Conservation (phyloP, 2,797 vertebrate species). For the Neostethus bicornis region DNA sequence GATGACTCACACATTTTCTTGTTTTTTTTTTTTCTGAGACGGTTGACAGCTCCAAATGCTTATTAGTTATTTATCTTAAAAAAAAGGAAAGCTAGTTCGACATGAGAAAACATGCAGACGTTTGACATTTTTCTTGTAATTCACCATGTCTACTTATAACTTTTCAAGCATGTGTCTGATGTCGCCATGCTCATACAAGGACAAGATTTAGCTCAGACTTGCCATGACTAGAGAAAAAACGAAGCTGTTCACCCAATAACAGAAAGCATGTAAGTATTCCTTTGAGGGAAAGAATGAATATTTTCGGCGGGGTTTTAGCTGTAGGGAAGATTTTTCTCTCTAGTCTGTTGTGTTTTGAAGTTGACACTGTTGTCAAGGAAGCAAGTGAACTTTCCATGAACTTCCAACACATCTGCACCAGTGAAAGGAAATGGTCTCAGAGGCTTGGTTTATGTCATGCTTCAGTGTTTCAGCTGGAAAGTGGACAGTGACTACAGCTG, state of each 20-base stretch:
- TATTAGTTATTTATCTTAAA: not conserved
- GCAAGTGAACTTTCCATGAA: slow-evolving; percentile 60
- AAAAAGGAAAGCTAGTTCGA: not conserved
- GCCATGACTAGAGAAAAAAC: slow-evolving; percentile 56
- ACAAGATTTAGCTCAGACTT: slow-evolving; percentile 21
- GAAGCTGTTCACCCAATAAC: slow-evolving; percentile 23
- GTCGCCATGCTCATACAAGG: slow-evolving; percentile 40
- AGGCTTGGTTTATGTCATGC: slow-evolving; percentile 10
- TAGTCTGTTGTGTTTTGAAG: slow-evolving; percentile 37
- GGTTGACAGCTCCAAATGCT: not conserved
- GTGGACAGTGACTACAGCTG: not conserved
- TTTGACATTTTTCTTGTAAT: slow-evolving; percentile 6
- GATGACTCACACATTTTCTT: not conserved
- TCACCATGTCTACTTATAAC: not conserved
- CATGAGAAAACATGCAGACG: not conserved
- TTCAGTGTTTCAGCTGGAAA: slow-evolving; percentile 5
- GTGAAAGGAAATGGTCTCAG: slow-evolving; percentile 6
- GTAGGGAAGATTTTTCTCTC: slow-evolving; percentile 33
- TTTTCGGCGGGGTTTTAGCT: slow-evolving; percentile 11
- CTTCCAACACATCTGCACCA: slow-evolving; percentile 31
- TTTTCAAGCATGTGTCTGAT: not conserved
- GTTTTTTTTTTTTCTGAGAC: slow-evolving; percentile 1
- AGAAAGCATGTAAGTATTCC: slow-evolving; percentile 1
- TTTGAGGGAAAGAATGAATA: slow-evolving; percentile 5
- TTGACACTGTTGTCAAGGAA: slow-evolving; percentile 66